A percentile compares a stretch with the other conserved stretches of the same genome.
Conservation (phyloP, 2,888 invertebrate species). For the Agrochola circellaris region DNA sequence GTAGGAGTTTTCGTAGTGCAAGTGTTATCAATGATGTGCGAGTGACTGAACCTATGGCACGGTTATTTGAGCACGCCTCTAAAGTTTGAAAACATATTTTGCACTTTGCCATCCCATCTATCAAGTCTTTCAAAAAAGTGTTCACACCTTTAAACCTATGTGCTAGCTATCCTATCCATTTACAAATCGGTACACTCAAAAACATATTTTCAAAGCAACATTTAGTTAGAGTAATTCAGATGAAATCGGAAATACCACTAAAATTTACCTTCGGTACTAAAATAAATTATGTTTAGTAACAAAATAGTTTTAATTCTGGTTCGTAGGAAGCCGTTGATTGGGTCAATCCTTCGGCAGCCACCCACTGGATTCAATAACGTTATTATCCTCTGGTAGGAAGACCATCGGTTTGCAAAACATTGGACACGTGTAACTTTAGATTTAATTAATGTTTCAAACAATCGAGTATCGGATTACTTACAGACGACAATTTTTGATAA, state of each 20-base stretch:
- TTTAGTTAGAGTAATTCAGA: background rate
- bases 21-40: no score
- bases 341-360: conserved; percentile 46
- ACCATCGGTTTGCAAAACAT: conserved; percentile 12
- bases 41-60: no score
- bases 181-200: background rate
- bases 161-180: background rate
- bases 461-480: conserved; percentile 1
- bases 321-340: conserved; percentile 45
- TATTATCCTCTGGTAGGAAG: conserved; percentile 57
- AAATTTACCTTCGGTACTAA: background rate
- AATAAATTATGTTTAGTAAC: conserved; percentile 16
- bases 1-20: no score
- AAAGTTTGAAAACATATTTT: no score
- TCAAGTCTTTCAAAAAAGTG: background rate
- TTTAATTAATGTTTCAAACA: background rate
- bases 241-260: background rate
- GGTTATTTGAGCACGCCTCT: no score
- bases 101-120: background rate
- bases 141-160: background rate
- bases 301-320: conserved; percentile 44
- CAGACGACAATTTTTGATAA: background rate
- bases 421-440: conserved; percentile 10
- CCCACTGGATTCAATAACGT: conserved; percentile 59
- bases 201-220: background rate